Base-by-base conservation (phyloP, 1,140 invertebrate species). In the Camponotus floridanus region DNA sequence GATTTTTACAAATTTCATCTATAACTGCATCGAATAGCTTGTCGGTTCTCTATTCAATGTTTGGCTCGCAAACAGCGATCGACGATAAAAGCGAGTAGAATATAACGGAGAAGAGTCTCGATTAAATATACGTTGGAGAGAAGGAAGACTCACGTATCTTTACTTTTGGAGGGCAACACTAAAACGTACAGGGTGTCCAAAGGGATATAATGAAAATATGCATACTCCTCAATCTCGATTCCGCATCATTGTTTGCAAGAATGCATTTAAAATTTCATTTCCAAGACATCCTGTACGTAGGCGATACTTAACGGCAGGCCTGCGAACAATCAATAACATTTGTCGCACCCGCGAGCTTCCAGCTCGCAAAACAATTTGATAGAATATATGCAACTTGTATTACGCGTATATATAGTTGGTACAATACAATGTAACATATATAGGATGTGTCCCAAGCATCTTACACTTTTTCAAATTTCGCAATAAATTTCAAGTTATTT, bases 91-190 rank as follows among this genome's bases (percentile, higher is more conserved):
- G 45, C 51, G 26, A 81, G n/a, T 11, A 51, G n/a, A 62, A 80
- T 62, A 8, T 48, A 85, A 84, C 9, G 36, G 55, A 45, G 51
- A 70, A 42, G 57, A 21, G 36, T 84, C 33, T 86, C 59, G 59
- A 86, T 48, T 42, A 62, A 74, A 55, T 76, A 73, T 48, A 73
- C 15, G 76, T 90, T 64, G 42, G 64, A 87, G 64, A 87, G 74
- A 87, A 80, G 89, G 90, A 91, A 91, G 90, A 91, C 90, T 91
- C 88, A 76, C 51, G 21, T 71, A 68, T 4, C 55, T 65, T 55
- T 88, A 61, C 21, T 57, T 61, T 31, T 86, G 68, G 68, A 73
- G 79, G 39, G 79, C 79, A 42, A 80, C 45, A 36, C 73, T 73
- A 21, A 48, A 71, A 81, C 67, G 67, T 61, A 74, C 68, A 73